These are phyloP conservation scores for Karalla daura DNA, from an alignment of 2,797 vertebrate genomes.

Conservation along the genomic window DNA sequence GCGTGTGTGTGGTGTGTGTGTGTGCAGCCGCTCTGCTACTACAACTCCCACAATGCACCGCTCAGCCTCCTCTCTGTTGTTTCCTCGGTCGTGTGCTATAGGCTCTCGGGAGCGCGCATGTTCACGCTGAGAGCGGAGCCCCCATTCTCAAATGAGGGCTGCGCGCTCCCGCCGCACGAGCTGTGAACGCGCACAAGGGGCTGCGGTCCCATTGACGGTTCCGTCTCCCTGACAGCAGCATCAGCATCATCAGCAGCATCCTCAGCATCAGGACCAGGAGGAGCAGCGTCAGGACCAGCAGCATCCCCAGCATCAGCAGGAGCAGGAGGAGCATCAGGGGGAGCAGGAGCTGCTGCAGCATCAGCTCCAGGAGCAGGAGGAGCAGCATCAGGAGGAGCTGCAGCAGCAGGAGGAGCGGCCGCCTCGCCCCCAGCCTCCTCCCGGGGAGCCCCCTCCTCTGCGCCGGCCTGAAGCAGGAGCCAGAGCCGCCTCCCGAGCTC, in stretches of 20 bases:
- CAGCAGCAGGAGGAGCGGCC: slow-evolving; percentile 68
- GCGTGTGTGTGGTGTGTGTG: too few relatives aligned
- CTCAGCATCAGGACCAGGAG: slow-evolving; percentile 67
- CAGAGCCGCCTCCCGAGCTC: slow-evolving; percentile 58
- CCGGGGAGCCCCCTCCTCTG: slow-evolving; percentile 48
- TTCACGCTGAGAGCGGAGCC: slow-evolving; percentile 71
- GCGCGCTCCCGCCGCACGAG: slow-evolving; percentile 78
- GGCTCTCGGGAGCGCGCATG: slow-evolving; percentile 70
- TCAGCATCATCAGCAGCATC: slow-evolving; percentile 68
- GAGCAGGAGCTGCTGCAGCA: too few relatives aligned
- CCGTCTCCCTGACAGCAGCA: slow-evolving; percentile 87
- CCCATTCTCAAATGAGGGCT: slow-evolving; percentile 87
- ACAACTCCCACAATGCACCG: slow-evolving; percentile 36
- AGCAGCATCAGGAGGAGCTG: too few relatives aligned
- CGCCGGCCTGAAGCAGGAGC: slow-evolving; percentile 64
- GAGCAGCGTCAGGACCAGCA: slow-evolving; percentile 70
- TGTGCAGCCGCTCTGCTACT: not conserved
- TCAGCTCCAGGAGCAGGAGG: too few relatives aligned
- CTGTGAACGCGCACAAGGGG: slow-evolving; percentile 85
- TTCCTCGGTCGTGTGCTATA: slow-evolving; percentile 57
- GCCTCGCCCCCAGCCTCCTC: slow-evolving; percentile 66
- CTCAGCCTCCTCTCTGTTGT: slow-evolving; percentile 48
- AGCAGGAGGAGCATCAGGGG: slow-evolving; percentile 70
- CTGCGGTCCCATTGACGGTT: slow-evolving; percentile 90
- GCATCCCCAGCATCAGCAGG: slow-evolving; percentile 53